A percentile compares a stretch with the other conserved stretches of the same genome.
phyloP scores from a whole-genome alignment of 2,888 invertebrate genomes.

The Drosophila buzzatii region DNA sequence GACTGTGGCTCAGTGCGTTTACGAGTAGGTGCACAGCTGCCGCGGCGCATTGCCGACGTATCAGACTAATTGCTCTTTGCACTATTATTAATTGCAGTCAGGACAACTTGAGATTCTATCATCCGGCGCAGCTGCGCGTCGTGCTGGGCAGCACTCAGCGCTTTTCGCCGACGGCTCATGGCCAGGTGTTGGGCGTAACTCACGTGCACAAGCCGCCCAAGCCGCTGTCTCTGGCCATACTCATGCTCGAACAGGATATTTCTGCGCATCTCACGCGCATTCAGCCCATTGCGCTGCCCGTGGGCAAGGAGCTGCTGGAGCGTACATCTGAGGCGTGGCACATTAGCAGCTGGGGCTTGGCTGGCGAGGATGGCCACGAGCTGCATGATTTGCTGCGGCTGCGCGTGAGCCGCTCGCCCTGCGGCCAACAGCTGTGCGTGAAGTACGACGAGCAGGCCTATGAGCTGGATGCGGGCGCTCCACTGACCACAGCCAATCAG shows the following conservation, averaged over 20 bases:
- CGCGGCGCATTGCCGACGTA: neutral
- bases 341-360: slow-evolving; percentile 63
- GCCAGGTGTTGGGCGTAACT: slow-evolving; percentile 71
- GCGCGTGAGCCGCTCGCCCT: slow-evolving; percentile 26
- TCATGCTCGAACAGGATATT: slow-evolving; percentile 80
- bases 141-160: slow-evolving; percentile 76
- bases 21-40: slow-evolving; percentile 67
- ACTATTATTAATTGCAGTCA: slow-evolving; percentile 24
- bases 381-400: slow-evolving; percentile 54
- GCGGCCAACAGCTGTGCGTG: slow-evolving; percentile 36
- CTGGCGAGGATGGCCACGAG: slow-evolving; percentile 32
- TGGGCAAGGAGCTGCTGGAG: neutral
- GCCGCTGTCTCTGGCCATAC: slow-evolving; percentile 71
- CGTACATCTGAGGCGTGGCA: slow-evolving; percentile 15
- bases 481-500: slow-evolving; percentile 52
- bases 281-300: slow-evolving; percentile 67
- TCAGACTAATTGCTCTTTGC: neutral
- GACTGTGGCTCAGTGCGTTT: slow-evolving; percentile 79
- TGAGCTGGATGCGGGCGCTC: slow-evolving; percentile 60
- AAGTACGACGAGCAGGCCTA: slow-evolving; percentile 12
- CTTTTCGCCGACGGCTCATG: slow-evolving; percentile 58
- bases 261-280: slow-evolving; percentile 59
- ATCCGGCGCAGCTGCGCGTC: slow-evolving; percentile 81
- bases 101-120: slow-evolving; percentile 55
- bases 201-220: slow-evolving; percentile 74